Conservation (phyloP, 2,113 vertebrate genomes). For the Podilymbus podiceps region DNA sequence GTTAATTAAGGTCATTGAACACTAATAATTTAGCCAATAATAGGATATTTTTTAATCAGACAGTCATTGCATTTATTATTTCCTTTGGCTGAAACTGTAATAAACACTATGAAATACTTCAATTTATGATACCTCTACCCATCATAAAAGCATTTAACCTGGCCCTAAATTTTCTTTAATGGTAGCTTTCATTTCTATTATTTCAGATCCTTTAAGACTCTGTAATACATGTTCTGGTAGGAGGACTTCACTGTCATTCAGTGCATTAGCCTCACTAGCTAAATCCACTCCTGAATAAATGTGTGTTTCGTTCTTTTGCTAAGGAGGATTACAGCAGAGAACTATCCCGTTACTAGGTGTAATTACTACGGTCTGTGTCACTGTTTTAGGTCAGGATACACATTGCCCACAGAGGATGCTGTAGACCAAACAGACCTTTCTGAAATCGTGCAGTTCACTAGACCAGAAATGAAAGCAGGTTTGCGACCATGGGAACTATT, state of each 20-base stretch:
- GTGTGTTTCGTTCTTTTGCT: not conserved
- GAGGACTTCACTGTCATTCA: not conserved
- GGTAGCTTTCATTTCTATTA: conserved; percentile 23
- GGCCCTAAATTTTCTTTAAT: conserved; percentile 68
- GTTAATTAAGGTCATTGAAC: conserved; percentile 76
- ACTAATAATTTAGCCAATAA: conserved; percentile 77
- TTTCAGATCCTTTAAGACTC: conserved; percentile 39
- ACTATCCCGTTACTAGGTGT: not conserved
- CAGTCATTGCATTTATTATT: conserved; percentile 76
- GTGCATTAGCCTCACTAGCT: not conserved
- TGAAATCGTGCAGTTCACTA: not conserved
- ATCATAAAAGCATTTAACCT: conserved; percentile 64
- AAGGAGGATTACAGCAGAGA: not conserved
- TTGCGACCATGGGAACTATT: not conserved
- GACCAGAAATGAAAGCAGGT: not conserved
- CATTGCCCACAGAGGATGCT: not conserved
- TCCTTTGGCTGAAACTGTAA: conserved; percentile 68
- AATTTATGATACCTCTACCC: conserved; percentile 71
- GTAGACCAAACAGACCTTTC: not conserved
- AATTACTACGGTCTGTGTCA: not conserved
- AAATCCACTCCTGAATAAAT: not conserved
- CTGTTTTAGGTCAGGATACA: not conserved
- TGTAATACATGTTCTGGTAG: not conserved
- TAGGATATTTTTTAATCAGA: conserved; percentile 70
- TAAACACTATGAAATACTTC: conserved; percentile 72